Conservation (phyloP, 2,888 invertebrate genomes). For the Emmelina monodactyla region DNA sequence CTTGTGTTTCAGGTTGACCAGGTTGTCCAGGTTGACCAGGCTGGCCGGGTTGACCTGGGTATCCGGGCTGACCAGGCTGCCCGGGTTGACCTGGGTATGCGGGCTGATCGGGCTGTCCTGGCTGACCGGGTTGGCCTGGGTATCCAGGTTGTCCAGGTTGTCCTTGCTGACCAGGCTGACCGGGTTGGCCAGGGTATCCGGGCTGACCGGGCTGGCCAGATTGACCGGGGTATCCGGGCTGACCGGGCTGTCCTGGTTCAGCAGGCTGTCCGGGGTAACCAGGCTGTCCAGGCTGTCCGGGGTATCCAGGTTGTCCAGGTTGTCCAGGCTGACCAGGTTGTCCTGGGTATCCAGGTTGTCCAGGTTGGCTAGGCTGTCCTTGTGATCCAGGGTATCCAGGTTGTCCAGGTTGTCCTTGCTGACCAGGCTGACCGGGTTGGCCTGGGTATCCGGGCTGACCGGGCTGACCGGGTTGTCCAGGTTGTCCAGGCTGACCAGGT, state of each 20-base stretch:
- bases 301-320: slow-evolving; percentile 22
- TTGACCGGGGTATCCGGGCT: slow-evolving; percentile 35
- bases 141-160: too few relatives aligned
- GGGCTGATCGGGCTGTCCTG: too few relatives aligned
- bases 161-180: slow-evolving; percentile 18
- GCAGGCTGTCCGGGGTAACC: slow-evolving; percentile 25
- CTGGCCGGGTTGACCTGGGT: too few relatives aligned
- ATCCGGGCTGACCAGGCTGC: too few relatives aligned
- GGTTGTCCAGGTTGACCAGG: too few relatives aligned
- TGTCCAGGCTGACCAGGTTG: slow-evolving; percentile 23
- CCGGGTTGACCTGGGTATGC: too few relatives aligned
- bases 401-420: slow-evolving; percentile 10
- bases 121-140: too few relatives aligned
- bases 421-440: neutral
- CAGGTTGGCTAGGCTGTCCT: slow-evolving; percentile 46
- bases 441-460: slow-evolving; percentile 21
- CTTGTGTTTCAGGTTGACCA: too few relatives aligned
- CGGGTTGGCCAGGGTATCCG: slow-evolving; percentile 17
- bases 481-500: slow-evolving; percentile 31
- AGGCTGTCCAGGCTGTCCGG: slow-evolving; percentile 16
- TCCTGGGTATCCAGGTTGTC: slow-evolving; percentile 26
- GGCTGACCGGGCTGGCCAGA: slow-evolving; percentile 35
- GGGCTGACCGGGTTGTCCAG: slow-evolving; percentile 22
- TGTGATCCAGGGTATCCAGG: slow-evolving; percentile 22
- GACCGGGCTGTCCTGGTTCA: slow-evolving; percentile 18